A percentile compares a stretch with the other conserved stretches of the same genome.
Conservation (phyloP, 2,113 vertebrate genomes). For the Athene cunicularia region DNA sequence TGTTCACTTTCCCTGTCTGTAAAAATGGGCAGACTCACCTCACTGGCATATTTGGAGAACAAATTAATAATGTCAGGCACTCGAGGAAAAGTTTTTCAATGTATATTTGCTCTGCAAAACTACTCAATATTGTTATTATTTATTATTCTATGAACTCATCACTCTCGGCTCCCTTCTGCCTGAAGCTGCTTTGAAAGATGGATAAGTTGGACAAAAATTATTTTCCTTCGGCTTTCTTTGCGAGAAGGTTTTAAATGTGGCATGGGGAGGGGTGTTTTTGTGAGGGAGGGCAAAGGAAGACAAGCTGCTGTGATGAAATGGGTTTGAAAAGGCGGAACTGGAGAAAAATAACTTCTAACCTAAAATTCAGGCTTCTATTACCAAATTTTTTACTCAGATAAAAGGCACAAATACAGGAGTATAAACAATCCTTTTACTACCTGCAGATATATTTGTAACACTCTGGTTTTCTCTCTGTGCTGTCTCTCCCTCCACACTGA, state of each 20-base stretch:
- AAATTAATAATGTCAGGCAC: slow-evolving; percentile 56
- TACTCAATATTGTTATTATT: slow-evolving; percentile 67
- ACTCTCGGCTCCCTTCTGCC: slow-evolving; percentile 49
- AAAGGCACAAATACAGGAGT: not conserved
- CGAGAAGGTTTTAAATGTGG: not conserved
- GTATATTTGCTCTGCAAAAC: slow-evolving; percentile 42
- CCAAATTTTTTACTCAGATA: not conserved
- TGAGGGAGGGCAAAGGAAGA: not conserved
- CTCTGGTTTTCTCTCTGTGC: not conserved
- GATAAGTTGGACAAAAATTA: slow-evolving; percentile 55
- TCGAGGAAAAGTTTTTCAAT: slow-evolving; percentile 54
- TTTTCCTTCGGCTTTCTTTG: slow-evolving; percentile 43
- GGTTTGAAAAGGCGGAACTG: not conserved
- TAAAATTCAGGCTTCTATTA: not conserved
- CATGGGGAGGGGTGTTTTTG: not conserved
- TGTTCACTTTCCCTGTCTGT: not conserved
- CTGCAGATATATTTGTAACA: not conserved
- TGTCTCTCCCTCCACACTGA: not conserved
- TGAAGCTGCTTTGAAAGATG: slow-evolving; percentile 59
- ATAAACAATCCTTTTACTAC: not conserved
- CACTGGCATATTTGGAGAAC: not conserved
- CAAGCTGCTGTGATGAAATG: not conserved
- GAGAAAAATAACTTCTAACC: not conserved
- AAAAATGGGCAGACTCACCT: not conserved
- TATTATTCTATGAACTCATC: slow-evolving; percentile 62